Base-by-base conservation (phyloP, 1,140 invertebrate species). In the Gerris buenoi region DNA sequence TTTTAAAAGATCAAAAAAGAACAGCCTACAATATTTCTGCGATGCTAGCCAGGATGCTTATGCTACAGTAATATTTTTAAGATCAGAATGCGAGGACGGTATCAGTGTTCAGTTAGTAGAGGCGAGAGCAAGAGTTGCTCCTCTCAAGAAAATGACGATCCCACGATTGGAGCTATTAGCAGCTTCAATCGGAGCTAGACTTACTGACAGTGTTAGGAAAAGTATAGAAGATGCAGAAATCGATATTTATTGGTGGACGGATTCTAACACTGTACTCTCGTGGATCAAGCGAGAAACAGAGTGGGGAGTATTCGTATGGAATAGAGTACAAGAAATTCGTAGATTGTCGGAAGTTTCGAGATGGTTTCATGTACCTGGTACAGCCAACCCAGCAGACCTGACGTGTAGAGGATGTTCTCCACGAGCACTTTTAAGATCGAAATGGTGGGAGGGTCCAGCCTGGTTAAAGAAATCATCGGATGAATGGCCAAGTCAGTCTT, bases 121-220 rank as follows among this genome's bases (percentile, higher is more conserved):
- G 27, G 76, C 74, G 0, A 78, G 78, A 22, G 70, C 73, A 14
- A 71, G 73, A 65, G 73, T 76, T 1, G 67, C 74, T 0, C 76
- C 78, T 13, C 25, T 76, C 3, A 75, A 74, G 65, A 58, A 65
- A 0, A 59, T 75, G 22, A 74, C 75, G 0, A 75, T 79, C 23
- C 77, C 78, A 0, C 68, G 76, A 29, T 66, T 80, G 2, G 77
- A 81, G 69, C 70, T 80, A 1, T 71, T 77, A 64, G 79, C 75
- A 13, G 77, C 78, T 0, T 61, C 78, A 0, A 58, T 78, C 18
- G 75, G 73, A 1, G 70, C 69, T 1, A 68, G 74, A 28, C 18
- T 80, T 10, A 3, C 25, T 25, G 14, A 64, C 14, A 14, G 14
- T 25, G 5, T 5, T 25, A 13, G 14, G 27, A 27, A 64, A 64